Conservation (phyloP, 2,888 invertebrate species). For the Perithous albicinctus region DNA sequence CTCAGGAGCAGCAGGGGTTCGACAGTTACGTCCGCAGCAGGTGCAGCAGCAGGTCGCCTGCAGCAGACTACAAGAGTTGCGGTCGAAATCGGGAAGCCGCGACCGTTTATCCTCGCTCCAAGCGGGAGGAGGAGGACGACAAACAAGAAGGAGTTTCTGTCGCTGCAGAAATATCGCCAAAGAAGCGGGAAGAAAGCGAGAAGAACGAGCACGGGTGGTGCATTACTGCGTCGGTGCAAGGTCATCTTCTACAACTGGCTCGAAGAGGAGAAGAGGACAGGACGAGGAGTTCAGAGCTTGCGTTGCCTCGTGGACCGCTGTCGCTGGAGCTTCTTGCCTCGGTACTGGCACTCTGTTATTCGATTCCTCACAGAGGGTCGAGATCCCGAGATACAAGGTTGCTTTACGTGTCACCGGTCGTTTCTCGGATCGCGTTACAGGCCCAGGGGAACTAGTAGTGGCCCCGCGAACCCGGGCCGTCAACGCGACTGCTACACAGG, state of each 20-base stretch:
- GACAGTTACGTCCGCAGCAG: constrained; percentile 22
- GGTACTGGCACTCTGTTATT: constrained; percentile 66
- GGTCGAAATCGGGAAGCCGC: constrained; percentile 40
- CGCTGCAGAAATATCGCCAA: background rate
- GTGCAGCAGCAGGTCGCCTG: constrained; percentile 36
- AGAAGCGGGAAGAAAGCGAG: constrained; percentile 13
- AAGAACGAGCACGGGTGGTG: constrained; percentile 28
- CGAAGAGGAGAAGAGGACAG: constrained; percentile 9
- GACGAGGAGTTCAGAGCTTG: constrained; percentile 64
- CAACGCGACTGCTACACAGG: constrained; percentile 43
- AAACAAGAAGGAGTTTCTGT: constrained; percentile 3
- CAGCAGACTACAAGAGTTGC: constrained; percentile 45
- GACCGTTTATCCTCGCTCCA: constrained; percentile 6
- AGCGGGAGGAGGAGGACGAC: constrained; percentile 50
- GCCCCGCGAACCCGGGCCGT: constrained; percentile 77
- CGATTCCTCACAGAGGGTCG: constrained; percentile 36
- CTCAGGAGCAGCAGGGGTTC: constrained; percentile 50
- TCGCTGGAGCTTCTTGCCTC: constrained; percentile 74
- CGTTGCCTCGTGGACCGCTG: constrained; percentile 64
- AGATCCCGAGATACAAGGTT: constrained; percentile 41
- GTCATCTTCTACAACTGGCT: constrained; percentile 27
- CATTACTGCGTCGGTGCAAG: constrained; percentile 22
- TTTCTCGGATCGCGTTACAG: constrained; percentile 58
- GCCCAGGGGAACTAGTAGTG: constrained; percentile 80
- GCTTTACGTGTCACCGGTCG: constrained; percentile 11